Evolutionary conservation across 2,113 vertebrate species (phyloP).

Genomic region (Mirza zaza): DNA sequence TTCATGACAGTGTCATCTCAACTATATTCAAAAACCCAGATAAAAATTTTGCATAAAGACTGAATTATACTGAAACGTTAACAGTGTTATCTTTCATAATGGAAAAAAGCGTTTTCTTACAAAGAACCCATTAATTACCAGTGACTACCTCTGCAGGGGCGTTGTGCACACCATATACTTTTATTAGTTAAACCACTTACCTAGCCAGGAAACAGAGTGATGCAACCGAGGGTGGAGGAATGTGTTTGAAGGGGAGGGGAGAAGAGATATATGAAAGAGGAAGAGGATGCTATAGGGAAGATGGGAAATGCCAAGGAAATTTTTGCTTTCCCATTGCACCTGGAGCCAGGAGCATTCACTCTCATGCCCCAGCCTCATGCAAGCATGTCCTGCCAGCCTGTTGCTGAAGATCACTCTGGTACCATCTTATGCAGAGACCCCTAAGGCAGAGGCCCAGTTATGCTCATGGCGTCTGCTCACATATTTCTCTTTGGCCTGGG

Average conservation of each 20-base stretch:
- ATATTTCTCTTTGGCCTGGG: neutral
- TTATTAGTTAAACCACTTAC: neutral
- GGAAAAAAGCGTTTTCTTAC: neutral
- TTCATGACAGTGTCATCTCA: neutral
- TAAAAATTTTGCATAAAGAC: neutral
- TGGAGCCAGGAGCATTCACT: neutral
- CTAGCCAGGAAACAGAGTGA: neutral
- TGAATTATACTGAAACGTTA: neutral
- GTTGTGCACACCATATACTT: neutral
- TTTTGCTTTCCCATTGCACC: neutral
- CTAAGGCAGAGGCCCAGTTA: too few relatives aligned
- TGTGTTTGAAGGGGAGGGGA: neutral
- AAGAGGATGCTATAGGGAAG: neutral
- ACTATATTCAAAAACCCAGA: neutral
- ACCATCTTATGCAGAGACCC: too few relatives aligned
- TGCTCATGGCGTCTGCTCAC: neutral
- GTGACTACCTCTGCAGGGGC: neutral
- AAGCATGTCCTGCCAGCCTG: too few relatives aligned
- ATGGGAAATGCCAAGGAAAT: neutral
- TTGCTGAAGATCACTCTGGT: neutral
- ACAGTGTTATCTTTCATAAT: neutral
- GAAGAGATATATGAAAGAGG: neutral
- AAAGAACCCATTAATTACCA: neutral
- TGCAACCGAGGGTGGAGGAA: neutral
- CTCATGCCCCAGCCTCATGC: fast-evolving